Evolutionary conservation across 2,888 invertebrate genomes (phyloP).

Genomic region (Meteorus cinctellus): DNA sequence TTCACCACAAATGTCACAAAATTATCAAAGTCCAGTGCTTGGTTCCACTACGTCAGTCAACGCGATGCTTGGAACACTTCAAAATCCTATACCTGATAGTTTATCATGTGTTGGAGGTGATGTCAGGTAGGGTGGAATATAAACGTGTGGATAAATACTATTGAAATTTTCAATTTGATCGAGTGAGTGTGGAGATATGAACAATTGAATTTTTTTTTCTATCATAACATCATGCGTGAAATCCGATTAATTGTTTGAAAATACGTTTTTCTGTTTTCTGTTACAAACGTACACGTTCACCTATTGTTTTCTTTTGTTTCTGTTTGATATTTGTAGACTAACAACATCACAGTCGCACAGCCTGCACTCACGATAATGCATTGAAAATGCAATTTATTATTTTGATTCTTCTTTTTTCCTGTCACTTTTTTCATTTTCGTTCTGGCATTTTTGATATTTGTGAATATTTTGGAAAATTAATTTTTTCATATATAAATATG

Average conservation of each 20-base stretch:
- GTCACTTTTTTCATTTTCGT: neutral
- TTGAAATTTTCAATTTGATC: slow-evolving; percentile 13
- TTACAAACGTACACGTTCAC: neutral
- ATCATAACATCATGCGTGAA: neutral
- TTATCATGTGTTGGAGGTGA: slow-evolving; percentile 77
- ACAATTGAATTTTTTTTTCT: neutral
- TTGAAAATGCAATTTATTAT: neutral
- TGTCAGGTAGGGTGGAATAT: slow-evolving; percentile 74
- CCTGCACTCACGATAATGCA: neutral
- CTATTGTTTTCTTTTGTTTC: neutral
- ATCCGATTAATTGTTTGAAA: neutral
- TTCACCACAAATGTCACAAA: slow-evolving; percentile 68
- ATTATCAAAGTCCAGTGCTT: slow-evolving; percentile 68
- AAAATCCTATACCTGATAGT: slow-evolving; percentile 73
- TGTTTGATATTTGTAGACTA: neutral
- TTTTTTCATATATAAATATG: neutral
- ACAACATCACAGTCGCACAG: neutral
- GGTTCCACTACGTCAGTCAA: slow-evolving; percentile 63
- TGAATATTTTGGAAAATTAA: neutral
- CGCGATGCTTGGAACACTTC: slow-evolving; percentile 67
- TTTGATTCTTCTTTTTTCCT: neutral
- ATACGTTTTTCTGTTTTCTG: neutral
- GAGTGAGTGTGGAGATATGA: neutral
- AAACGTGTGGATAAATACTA: slow-evolving; percentile 35
- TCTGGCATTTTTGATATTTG: neutral